A percentile compares a stretch with the other conserved stretches of the same genome.
Conservation (phyloP, 2,113 vertebrate genomes). For the Amphilophus citrinellus region DNA sequence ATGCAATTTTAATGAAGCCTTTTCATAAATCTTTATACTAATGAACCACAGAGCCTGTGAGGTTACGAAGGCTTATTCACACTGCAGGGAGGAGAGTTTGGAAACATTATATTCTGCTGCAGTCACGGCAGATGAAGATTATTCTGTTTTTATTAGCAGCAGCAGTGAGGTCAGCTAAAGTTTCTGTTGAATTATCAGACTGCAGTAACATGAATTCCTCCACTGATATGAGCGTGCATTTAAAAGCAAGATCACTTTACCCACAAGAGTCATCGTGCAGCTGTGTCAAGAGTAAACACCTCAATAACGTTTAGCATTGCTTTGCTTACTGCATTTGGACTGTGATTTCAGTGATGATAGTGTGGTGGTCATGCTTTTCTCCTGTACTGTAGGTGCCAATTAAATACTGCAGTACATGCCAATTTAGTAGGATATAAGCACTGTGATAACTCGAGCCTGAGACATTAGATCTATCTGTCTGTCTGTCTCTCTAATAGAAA, state of each 20-base stretch:
- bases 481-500: background rate
- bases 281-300: background rate
- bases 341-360: background rate
- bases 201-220: background rate
- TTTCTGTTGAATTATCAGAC: background rate
- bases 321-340: too few relatives aligned
- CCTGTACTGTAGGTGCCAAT: background rate
- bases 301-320: background rate
- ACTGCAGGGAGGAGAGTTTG: slow-evolving; percentile 15
- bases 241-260: background rate
- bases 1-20: slow-evolving; percentile 78
- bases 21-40: slow-evolving; percentile 69
- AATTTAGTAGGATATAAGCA: background rate
- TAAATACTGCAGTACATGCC: background rate
- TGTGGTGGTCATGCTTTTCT: background rate
- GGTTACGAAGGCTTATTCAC: slow-evolving; percentile 17
- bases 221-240: background rate
- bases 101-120: slow-evolving; percentile 18
- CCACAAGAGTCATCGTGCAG: background rate
- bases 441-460: background rate
- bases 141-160: background rate
- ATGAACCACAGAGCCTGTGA: slow-evolving; percentile 63
- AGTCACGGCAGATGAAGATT: background rate
- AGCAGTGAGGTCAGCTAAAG: background rate
- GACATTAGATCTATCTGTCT: background rate